Evolutionary conservation across 2,113 vertebrate genomes (phyloP), one percentile per base, ranked within the genome.

Genomic region (Corythornis vintsioides): DNA sequence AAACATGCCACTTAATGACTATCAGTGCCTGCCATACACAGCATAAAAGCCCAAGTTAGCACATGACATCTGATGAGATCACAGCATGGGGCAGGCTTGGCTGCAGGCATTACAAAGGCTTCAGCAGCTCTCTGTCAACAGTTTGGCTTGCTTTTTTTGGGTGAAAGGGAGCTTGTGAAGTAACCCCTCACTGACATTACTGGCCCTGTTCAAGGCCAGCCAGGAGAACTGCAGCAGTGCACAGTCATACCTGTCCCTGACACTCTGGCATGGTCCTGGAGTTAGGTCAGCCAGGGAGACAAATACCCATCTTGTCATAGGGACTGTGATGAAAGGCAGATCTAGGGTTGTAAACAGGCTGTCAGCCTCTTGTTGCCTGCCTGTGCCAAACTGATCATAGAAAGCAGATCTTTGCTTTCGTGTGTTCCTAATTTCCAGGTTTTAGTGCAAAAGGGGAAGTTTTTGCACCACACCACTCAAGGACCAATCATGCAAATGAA

Each of bases 41-140:
- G 43, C 53, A 28, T 13, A 11, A 60, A 79, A 88, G 66, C 63
- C 42, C 1, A 33, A 55, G 35, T 81, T 70, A 72, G 84, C 78
- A 81, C 60, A 48, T 33, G 59, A 64, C 48, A 85, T n/a, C 81
- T 83, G 89, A 92, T 38, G 71, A 83, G 67, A 85, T 85, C 83
- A 21, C 45, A 91, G 90, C 3, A 0, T 63, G 77, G 50, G 63
- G 64, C 76, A 57, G 0, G 4, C 80, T 75, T 86, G 86, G 47
- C 63, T 84, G 55, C 2, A 52, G 84, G 71, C 77, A 66, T 61
- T 26, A 85, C 48, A 89, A 89, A 89, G 66, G 42, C 55, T 86
- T 83, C 14, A 2, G 22, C 43, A 82, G n/a, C 57, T 67, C 72
- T 29, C 63, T 61, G 64, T 71, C 76, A 78, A 21, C 70, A 79